phyloP scores from a whole-genome alignment of 2,113 vertebrate genomes.

The Pongo abelii region DNA sequence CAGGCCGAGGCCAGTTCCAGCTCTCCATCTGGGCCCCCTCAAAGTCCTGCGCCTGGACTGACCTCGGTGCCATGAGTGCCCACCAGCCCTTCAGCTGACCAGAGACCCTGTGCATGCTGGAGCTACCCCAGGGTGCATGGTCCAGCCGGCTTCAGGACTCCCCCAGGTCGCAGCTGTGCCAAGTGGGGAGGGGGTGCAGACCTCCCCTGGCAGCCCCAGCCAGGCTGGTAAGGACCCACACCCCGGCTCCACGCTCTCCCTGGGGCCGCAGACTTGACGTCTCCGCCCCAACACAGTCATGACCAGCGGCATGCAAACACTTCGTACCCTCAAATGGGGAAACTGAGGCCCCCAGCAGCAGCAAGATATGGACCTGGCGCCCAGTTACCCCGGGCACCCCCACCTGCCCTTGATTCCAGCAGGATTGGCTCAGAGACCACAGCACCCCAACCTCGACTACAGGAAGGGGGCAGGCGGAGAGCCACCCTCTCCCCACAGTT shows the following conservation, averaged over 20 bases:
- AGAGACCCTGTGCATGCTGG: fast-evolving
- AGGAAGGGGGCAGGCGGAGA: background rate
- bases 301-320: background rate
- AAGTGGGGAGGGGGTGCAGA: fast-evolving
- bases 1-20: background rate
- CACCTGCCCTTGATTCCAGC: background rate
- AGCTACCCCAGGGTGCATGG: too few species aligned
- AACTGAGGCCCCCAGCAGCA: background rate
- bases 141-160: background rate
- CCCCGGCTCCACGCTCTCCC: too few species aligned
- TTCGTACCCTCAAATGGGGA: background rate
- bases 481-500: background rate
- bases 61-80: fast-evolving
- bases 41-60: fast-evolving
- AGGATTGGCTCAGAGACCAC: background rate
- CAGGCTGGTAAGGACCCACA: background rate
- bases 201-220: background rate
- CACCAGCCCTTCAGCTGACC: background rate
- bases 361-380: background rate
- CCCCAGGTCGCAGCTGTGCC: background rate
- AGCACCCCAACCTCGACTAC: background rate
- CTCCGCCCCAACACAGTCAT: background rate
- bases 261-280: background rate
- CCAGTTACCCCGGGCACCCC: fast-evolving
- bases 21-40: background rate